Evolutionary conservation across 1,140 invertebrate species (phyloP), one percentile per base, ranked within the genome.

Genomic region (Melitaea cinxia): DNA sequence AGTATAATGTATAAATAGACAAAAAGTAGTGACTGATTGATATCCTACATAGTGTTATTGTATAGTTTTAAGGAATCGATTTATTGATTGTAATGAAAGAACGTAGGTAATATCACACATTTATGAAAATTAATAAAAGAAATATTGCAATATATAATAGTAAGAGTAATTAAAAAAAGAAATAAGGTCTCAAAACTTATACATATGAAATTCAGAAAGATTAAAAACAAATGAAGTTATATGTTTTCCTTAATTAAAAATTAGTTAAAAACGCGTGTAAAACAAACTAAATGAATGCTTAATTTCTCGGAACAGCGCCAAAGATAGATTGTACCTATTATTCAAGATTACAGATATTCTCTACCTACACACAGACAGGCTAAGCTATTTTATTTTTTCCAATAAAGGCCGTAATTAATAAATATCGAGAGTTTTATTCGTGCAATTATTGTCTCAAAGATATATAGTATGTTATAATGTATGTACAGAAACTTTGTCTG

Each of bases 271-370:
- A 60, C 68, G 23, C 35, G 21, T 61, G 68, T 42, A 55, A 69
- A 70, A 65, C 68, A 70, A 70, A 66, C 58, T 69, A 74, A 77
- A 68, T 80, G 72, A 78, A 78, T 70, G 73, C 68, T 72, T 75
- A 80, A 83, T 79, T 80, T 74, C 70, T 77, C 67, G 75, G 72
- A 78, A 75, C 19, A 67, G 71, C 70, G 61, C 47, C 71, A 68
- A 70, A 79, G 77, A 83, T 70, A 77, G 75, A 83, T 75, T 75
- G 73, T 49, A 30, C 57, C 72, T 71, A 85, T 85, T 83, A 83
- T 67, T 85, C 79, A 83, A 78, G 82, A 52, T 56, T 52, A 57
- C 39, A n/a, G 57, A 56, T 49, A 68, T 42, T 55, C 61, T 65
- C 53, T 65, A 54, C 68, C 60, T 57, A 45, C 57, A 45, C 61